A percentile compares a stretch with the other conserved stretches of the same genome.
phyloP scores from a whole-genome alignment of 2,797 vertebrate genomes.

The Anas georgica region DNA sequence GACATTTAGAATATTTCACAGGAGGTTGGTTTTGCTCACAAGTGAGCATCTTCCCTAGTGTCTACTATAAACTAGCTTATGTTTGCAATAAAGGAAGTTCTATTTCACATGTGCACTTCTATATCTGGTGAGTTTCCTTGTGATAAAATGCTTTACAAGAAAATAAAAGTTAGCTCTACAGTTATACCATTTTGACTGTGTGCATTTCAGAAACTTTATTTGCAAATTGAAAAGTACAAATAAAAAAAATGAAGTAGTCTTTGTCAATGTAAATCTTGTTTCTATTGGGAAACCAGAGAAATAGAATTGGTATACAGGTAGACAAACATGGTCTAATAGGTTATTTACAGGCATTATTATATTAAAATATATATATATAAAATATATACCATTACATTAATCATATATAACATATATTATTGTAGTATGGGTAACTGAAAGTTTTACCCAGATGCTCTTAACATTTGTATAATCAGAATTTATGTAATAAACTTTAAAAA shows the following conservation, averaged over 20 bases:
- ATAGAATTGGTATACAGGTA: not conserved
- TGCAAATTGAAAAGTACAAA: not conserved
- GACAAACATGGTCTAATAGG: not conserved
- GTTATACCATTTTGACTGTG: not conserved
- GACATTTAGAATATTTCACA: not conserved
- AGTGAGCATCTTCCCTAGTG: not conserved
- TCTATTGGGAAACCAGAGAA: not conserved
- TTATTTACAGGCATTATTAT: not conserved
- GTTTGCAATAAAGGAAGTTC: not conserved
- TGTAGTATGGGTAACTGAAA: not conserved
- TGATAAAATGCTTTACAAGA: not conserved
- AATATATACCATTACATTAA: not conserved
- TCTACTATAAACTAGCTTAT: not conserved
- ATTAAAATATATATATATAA: not conserved
- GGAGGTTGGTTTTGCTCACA: not conserved
- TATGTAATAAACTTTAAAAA: not conserved
- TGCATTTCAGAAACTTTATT: conserved; percentile 8
- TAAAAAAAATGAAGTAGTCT: not conserved
- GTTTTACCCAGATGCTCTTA: not conserved
- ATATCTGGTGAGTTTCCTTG: not conserved
- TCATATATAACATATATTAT: not conserved
- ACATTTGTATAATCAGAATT: not conserved
- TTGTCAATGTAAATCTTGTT: not conserved
- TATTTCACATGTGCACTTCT: not conserved
- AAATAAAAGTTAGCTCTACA: not conserved